Percentiles rank a stretch among this genome's conserved stretches.
Evolutionary conservation across 2,113 vertebrate genomes (phyloP).

Genomic region (Chamaetylas fuelleborni): DNA sequence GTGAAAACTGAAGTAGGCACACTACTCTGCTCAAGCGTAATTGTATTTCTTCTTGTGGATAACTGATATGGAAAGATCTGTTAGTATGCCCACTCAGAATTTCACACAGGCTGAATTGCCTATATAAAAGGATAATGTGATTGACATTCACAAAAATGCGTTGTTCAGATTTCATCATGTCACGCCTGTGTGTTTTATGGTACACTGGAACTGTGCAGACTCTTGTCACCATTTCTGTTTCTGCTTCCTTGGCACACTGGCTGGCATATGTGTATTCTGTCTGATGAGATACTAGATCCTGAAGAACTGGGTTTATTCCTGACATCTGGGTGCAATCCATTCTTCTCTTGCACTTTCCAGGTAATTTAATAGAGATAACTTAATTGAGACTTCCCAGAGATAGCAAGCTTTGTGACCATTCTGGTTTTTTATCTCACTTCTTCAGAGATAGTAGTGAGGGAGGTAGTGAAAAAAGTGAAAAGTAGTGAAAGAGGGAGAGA

Average conservation of each 20-base stretch:
- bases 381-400: neutral
- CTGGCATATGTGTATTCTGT: neutral
- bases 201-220: neutral
- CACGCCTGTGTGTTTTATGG: neutral
- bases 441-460: neutral
- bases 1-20: neutral
- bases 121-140: neutral
- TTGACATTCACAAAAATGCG: rapidly evolving
- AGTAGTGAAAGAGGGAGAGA: neutral
- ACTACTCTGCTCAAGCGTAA: neutral
- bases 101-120: neutral
- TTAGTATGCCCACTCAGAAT: neutral
- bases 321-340: neutral
- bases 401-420: neutral
- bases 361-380: neutral
- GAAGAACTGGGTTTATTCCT: neutral
- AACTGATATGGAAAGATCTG: neutral
- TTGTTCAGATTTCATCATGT: neutral
- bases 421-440: neutral
- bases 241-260: neutral
- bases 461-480: too few species aligned
- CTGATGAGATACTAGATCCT: neutral
- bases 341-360: neutral
- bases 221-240: neutral
- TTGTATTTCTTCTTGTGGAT: neutral